Evolutionary conservation across 30 jellyfish, hydroid and myxozoan genomes (phyloP).

Genomic region (Aurelia sp.): DNA sequence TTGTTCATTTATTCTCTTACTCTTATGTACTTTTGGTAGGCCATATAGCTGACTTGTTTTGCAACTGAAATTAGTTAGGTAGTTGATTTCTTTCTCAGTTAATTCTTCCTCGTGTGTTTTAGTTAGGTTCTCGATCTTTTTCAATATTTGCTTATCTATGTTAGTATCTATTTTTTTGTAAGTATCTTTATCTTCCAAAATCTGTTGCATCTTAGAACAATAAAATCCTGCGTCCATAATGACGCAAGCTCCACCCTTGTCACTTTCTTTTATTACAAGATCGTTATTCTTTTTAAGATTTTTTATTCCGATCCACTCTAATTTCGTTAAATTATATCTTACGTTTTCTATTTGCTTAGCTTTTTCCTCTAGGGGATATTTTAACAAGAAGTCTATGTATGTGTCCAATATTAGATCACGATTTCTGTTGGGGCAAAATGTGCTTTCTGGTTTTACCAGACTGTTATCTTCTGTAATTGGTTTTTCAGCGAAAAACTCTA

Average conservation of each 20-base stretch:
- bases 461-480: no score
- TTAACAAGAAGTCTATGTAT: no score
- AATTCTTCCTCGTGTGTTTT: not conserved
- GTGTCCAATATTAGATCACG: no score
- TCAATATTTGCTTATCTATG: conserved; percentile 11
- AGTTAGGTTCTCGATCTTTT: not conserved
- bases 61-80: not conserved
- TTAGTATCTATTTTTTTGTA: conserved; percentile 19
- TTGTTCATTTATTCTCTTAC: not conserved
- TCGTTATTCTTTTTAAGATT: no score
- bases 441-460: no score
- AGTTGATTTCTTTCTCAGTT: conserved; percentile 17
- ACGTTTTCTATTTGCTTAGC: no score
- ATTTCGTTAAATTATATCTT: no score
- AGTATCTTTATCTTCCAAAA: conserved; percentile 18
- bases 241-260: not conserved
- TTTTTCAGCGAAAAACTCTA: no score
- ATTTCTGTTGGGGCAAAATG: no score
- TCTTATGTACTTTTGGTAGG: conserved; percentile 31
- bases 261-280: not conserved
- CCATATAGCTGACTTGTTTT: conserved; percentile 42
- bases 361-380: no score
- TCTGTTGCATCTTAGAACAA: not conserved
- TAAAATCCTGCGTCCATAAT: conserved; percentile 27
- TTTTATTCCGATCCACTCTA: not conserved